phyloP scores from a whole-genome alignment of 2,113 vertebrate genomes.

The Malurus alboscapulatus region DNA sequence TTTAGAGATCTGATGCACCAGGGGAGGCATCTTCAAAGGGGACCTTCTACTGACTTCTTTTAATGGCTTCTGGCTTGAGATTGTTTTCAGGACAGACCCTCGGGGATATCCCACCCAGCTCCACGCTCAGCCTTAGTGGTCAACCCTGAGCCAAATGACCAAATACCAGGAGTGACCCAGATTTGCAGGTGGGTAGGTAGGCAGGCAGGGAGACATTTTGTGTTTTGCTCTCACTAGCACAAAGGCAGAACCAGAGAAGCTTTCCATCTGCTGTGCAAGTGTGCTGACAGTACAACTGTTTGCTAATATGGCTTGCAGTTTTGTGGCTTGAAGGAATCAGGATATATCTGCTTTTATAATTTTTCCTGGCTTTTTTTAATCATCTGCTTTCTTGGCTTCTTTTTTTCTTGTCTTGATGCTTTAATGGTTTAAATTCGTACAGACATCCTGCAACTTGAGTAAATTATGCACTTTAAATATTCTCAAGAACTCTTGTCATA shows the following conservation, averaged over 20 bases:
- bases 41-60: neutral
- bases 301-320: neutral
- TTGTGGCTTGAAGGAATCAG: conserved; percentile 9
- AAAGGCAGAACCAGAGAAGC: neutral
- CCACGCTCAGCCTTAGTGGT: neutral
- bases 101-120: neutral
- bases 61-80: neutral
- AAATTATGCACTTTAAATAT: conserved; percentile 27
- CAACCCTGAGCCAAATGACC: neutral
- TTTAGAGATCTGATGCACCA: neutral
- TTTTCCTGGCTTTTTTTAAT: neutral
- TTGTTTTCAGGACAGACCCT: neutral
- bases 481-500: conserved; percentile 16
- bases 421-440: conserved; percentile 1
- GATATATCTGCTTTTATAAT: neutral
- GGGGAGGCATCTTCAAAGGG: neutral
- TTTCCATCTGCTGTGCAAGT: conserved; percentile 27
- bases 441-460: conserved; percentile 23
- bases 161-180: neutral
- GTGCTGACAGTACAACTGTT: neutral
- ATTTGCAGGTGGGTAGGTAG: neutral
- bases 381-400: neutral
- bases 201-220: neutral
- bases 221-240: neutral
- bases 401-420: neutral